phyloP scores from a whole-genome alignment of 37 sponge, comb jelly and placozoan genomes.

The Dysidea cf. avara region DNA sequence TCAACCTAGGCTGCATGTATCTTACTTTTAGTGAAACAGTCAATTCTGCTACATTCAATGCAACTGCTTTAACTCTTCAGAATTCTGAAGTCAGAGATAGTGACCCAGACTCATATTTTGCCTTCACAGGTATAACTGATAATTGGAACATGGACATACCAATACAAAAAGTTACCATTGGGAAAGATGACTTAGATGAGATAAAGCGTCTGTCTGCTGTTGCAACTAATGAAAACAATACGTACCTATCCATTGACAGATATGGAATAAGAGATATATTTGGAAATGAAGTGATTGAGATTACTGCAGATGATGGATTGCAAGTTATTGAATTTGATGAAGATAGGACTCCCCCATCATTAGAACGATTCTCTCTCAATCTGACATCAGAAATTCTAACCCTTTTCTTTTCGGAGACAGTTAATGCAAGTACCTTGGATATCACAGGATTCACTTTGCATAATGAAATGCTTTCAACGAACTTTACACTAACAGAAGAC shows the following conservation, averaged over 20 bases:
- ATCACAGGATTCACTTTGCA: conserved; percentile 50
- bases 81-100: neutral
- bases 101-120: conserved; percentile 50
- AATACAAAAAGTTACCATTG: conserved; percentile 45
- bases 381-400: conserved; percentile 56
- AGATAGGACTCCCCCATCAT: conserved; percentile 45
- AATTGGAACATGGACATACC: conserved; percentile 44
- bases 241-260: conserved; percentile 42
- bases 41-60: conserved; percentile 62
- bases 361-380: conserved; percentile 53
- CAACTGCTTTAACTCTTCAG: conserved; percentile 72
- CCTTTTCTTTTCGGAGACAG: conserved; percentile 72
- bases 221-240: conserved; percentile 43
- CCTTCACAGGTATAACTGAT: conserved; percentile 41
- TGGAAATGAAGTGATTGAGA: conserved; percentile 53
- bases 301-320: neutral
- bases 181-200: conserved; percentile 66
- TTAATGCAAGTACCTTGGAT: conserved; percentile 67
- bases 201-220: conserved; percentile 61
- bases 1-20: conserved; percentile 49
- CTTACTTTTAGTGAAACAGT: conserved; percentile 84
- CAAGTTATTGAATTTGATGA: conserved; percentile 20
- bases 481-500: conserved; percentile 44
- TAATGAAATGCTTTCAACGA: conserved; percentile 6
- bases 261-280: conserved; percentile 59